Evolutionary conservation across 2,113 vertebrate genomes (phyloP).

Genomic region (Daboia siamensis): DNA sequence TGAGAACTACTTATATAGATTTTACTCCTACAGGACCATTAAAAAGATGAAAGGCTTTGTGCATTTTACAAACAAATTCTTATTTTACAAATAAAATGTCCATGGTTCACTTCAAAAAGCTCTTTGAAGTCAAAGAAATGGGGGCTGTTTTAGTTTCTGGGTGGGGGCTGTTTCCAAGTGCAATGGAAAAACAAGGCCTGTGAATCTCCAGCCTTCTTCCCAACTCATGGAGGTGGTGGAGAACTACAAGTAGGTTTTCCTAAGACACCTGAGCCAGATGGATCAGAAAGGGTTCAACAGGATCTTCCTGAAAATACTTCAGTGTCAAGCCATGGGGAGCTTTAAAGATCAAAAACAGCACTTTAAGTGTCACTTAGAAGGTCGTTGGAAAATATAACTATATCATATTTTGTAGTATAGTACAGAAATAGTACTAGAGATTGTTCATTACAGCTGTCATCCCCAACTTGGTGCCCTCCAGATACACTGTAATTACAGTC

Average conservation of each 20-base stretch:
- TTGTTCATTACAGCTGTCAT: not conserved
- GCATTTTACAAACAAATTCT: not conserved
- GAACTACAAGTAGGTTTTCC: not conserved
- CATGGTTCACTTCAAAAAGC: not conserved
- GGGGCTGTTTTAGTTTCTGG: not conserved
- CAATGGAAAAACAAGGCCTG: not conserved
- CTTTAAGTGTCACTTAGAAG: not conserved
- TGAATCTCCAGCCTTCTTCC: not conserved
- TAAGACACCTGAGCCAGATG: not conserved
- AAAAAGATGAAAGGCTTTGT: not conserved
- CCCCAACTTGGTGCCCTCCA: not conserved
- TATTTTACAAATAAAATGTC: too few species aligned
- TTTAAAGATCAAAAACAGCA: not conserved
- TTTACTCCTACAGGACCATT: not conserved
- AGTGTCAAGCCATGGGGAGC: not conserved
- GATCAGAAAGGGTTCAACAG: not conserved
- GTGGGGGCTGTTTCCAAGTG: not conserved
- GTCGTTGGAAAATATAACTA: not conserved
- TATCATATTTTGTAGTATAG: not conserved
- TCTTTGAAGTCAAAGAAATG: not conserved
- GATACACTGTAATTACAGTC: not conserved
- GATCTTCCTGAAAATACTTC: not conserved
- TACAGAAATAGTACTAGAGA: not conserved
- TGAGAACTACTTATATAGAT: not conserved
- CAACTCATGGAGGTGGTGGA: not conserved